Evolutionary conservation across 2,113 vertebrate species (phyloP).

Genomic region (Engystomops pustulosus): DNA sequence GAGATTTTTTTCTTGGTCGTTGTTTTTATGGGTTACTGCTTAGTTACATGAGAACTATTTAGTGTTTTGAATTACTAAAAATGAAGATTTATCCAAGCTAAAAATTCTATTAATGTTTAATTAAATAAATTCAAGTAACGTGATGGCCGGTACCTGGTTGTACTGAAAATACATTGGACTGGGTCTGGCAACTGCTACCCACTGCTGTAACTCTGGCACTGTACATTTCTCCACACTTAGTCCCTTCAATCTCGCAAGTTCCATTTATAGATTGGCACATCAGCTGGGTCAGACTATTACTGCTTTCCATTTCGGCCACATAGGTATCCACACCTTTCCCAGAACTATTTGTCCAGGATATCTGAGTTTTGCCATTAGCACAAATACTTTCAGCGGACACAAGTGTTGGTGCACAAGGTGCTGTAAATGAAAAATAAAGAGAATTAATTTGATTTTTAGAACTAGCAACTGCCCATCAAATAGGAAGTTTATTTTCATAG

Average conservation of each 20-base stretch:
- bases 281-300: not conserved
- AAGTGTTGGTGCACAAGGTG: constrained; percentile 26
- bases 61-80: no score
- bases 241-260: not conserved
- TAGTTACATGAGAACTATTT: no score
- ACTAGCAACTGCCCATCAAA: no score
- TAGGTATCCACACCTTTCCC: constrained; percentile 15
- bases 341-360: constrained; percentile 31
- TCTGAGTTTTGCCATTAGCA: constrained; percentile 6
- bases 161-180: not conserved
- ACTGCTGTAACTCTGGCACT: constrained; percentile 38
- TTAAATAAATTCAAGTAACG: not conserved
- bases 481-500: no score
- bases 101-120: not conserved
- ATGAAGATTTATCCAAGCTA: not conserved
- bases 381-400: constrained; percentile 12
- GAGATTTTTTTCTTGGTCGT: no score
- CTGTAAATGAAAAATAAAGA: constrained; percentile 1
- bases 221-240: constrained; percentile 37
- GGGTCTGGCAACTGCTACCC: not conserved
- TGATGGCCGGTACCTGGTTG: constrained; percentile 26
- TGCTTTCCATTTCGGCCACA: constrained; percentile 5
- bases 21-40: no score
- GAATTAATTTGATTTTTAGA: no score
- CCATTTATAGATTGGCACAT: constrained; percentile 33